A percentile compares a stretch with the other conserved stretches of the same genome.
These are phyloP conservation scores for Macrotrachela quadricornifera DNA, from an alignment of 1,140 invertebrate species.

Conservation along the genomic window DNA sequence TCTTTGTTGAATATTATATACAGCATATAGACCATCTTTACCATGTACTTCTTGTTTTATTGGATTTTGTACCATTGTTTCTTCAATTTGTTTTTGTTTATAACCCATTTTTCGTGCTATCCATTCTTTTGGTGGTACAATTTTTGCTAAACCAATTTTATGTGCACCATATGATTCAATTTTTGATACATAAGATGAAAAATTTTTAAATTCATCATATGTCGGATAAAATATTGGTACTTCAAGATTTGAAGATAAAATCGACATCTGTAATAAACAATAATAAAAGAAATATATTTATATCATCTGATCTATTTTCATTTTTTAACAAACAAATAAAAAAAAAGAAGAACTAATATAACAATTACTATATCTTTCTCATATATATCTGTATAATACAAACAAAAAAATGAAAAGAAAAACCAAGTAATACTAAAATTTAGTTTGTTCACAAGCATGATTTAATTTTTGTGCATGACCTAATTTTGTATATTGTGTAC, in stretches of 20 bases:
- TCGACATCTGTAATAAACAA: no score
- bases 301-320: no score
- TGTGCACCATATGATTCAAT: constrained; percentile 81
- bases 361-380: no score
- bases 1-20: constrained; percentile 74
- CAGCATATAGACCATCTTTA: constrained; percentile 78
- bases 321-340: no score
- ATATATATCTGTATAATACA: no score
- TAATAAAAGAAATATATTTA: no score
- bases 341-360: no score
- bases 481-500: not conserved
- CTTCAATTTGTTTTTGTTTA: no score
- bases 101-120: constrained; percentile 37
- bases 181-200: constrained; percentile 61
- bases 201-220: constrained; percentile 82
- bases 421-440: not conserved
- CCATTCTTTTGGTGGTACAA: constrained; percentile 82
- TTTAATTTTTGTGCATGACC: not conserved
- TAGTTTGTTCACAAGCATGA: not conserved
- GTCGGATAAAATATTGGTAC: constrained; percentile 63
- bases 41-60: constrained; percentile 66
- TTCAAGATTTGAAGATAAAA: not conserved
- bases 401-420: no score
- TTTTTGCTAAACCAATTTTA: constrained; percentile 75
- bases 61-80: constrained; percentile 35